Conservation (phyloP, 2,113 vertebrate species). For the Delphinus delphis region DNA sequence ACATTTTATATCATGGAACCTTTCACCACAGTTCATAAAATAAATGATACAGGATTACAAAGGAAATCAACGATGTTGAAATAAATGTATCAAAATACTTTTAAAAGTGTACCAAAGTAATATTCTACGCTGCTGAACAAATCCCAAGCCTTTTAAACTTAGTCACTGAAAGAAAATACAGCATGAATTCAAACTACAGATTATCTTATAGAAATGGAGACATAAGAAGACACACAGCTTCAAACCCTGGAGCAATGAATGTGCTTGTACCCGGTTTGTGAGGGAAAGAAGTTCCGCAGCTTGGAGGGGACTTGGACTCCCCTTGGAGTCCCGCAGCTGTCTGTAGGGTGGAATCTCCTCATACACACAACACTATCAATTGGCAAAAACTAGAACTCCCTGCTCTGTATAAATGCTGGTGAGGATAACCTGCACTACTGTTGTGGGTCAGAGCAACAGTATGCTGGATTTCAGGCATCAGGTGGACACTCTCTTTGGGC, state of each 20-base stretch:
- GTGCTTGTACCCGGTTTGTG: conserved; percentile 82
- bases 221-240: conserved; percentile 72
- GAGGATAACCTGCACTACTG: conserved; percentile 81
- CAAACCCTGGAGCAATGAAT: conserved; percentile 80
- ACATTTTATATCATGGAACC: not conserved
- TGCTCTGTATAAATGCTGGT: conserved; percentile 86
- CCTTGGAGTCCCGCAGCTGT: conserved; percentile 71
- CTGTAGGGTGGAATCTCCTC: conserved; percentile 71
- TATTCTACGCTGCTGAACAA: conserved; percentile 58
- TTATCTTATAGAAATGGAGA: conserved; percentile 73
- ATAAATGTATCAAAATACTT: not conserved
- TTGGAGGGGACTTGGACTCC: too few relatives aligned
- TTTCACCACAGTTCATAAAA: not conserved
- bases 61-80: not conserved
- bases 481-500: conserved; percentile 69
- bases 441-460: conserved; percentile 73
- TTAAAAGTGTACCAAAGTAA: not conserved
- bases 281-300: conserved; percentile 70
- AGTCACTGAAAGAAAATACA: conserved; percentile 63
- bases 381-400: conserved; percentile 72
- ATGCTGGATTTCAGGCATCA: conserved; percentile 77
- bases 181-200: conserved; percentile 62
- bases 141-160: conserved; percentile 76
- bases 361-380: conserved; percentile 66
- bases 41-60: not conserved